Base-by-base conservation (phyloP, 1,140 invertebrate genomes). In the Brachionus rubens region DNA sequence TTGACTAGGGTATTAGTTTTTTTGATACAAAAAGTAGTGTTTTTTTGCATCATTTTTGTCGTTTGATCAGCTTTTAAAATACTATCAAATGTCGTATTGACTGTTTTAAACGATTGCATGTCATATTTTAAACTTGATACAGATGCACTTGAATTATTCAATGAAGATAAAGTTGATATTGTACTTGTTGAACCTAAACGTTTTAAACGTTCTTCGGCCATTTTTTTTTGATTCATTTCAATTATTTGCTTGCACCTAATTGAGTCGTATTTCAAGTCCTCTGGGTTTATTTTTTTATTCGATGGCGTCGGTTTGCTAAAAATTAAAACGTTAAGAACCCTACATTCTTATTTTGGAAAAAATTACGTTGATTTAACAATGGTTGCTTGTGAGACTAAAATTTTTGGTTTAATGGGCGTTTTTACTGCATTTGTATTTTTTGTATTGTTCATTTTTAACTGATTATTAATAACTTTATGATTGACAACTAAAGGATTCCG, bases 1-100 rank as follows among this genome's bases (percentile, higher is more conserved):
- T 59, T 59, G 30, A 0, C 28, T 3, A 30, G 14, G 12, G 19
- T 24, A 14, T 1, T 19, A 21, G 40, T 65, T 19, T 36, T 14
- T 43, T 65, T 65, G 5, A 59, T 36, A 59, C 28, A 59, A 59
- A 59, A 59, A 40, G 54, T 59, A 14, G 54, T 59, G 16, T 59
- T 59, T 21, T 59, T 59, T 59, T 59, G 30, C 0, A 59, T 33
- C 21, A 21, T 10, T 24, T 43, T 43, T 43, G 19, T n/a, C n/a
- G n/a, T 65, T 28, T 12, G 2, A 0, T 41, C 21, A 14, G 14
- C 10, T 65, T 43, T 65, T 4, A 43, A 3, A 24, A 10, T 10
- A 65, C 19, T 26, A 36, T 46, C 59, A 43, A 65, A 65, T 24
- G 59, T 65, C 12, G 40, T 24, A 43, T 65, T 65, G 36, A 65